These are phyloP conservation scores for Laticauda colubrina DNA, from an alignment of 2,113 vertebrate species.

Conservation along the genomic window DNA sequence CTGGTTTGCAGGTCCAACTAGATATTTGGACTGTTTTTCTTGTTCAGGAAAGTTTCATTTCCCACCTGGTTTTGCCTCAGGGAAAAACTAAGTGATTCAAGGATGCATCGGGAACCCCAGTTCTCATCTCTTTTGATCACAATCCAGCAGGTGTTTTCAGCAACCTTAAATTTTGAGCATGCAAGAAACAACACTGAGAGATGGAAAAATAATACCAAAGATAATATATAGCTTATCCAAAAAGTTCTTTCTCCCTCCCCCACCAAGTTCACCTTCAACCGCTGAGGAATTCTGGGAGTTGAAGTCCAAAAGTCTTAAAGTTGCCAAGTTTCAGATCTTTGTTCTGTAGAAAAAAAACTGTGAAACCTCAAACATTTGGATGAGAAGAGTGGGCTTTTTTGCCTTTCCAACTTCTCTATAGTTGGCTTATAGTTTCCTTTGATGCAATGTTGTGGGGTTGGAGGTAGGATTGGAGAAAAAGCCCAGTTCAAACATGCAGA, in stretches of 20 bases:
- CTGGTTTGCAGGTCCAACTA: neutral
- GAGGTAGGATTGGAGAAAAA: neutral
- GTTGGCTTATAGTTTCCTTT: neutral
- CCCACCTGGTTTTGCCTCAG: neutral
- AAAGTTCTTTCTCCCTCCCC: neutral
- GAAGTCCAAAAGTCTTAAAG: neutral
- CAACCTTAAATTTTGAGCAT: neutral
- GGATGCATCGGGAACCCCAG: neutral
- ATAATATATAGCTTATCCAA: neutral
- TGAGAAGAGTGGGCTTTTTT: neutral
- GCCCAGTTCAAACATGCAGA: neutral
- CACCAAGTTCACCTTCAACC: neutral
- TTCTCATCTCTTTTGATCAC: neutral
- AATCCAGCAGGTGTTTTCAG: neutral
- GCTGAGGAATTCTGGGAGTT: neutral
- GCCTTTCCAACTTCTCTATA: neutral
- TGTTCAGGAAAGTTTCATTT: neutral
- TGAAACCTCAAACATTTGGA: neutral
- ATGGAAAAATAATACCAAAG: neutral
- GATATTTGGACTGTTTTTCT: neutral
- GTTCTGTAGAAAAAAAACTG: neutral
- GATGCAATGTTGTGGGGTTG: rapidly evolving
- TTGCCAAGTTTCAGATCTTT: neutral
- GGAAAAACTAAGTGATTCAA: neutral
- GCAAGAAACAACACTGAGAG: neutral